Evolutionary conservation across 2,113 vertebrate species (phyloP), one percentile per base, ranked within the genome.

Genomic region (Sinocyclocheilus grahami): DNA sequence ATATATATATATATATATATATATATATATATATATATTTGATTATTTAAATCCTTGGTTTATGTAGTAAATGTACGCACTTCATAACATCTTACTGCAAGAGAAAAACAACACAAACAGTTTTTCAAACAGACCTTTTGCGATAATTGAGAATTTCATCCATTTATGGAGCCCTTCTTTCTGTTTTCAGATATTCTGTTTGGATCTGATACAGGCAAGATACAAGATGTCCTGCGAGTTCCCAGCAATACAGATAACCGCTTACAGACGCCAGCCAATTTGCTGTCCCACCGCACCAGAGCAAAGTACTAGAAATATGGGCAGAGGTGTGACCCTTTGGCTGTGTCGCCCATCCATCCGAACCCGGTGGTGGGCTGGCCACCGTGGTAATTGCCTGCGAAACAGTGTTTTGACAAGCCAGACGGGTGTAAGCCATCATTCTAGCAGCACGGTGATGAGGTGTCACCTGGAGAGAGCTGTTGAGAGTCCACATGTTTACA

Each of bases 381-480:
- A 91, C 92, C 92, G 65, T 92, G 92, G 93, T 95, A 94, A 95
- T 95, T 96, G 93, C 95, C 93, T 90, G 89, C 91, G 94, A 95
- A 93, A 91, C 93, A 91, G 89, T 94, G 72, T 94, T 96, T 95
- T 95, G 93, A 94, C 93, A 95, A 92, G 91, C 88, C 86, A 88
- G 92, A 92, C 72, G 90, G 88, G 91, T 93, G 90, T 90, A 93
- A 95, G 93, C 93, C 90, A 93, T 94, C 88, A 79, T 92, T 96
- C 94, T 94, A 93, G 88, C 86, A 71, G 87, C 81, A 69, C 91
- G 85, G 89, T 92, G 93, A 93, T 92, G 92, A 93, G 91, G 90
- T 94, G 93, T 94, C 94, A 92, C 90, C 90, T 93, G 87, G 60
- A 88, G 87, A 88, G 87, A 83, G 80, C 89, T 91, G 80, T 90